phyloP scores from a whole-genome alignment of 1,140 invertebrate species.

The Drosophila hydei region DNA sequence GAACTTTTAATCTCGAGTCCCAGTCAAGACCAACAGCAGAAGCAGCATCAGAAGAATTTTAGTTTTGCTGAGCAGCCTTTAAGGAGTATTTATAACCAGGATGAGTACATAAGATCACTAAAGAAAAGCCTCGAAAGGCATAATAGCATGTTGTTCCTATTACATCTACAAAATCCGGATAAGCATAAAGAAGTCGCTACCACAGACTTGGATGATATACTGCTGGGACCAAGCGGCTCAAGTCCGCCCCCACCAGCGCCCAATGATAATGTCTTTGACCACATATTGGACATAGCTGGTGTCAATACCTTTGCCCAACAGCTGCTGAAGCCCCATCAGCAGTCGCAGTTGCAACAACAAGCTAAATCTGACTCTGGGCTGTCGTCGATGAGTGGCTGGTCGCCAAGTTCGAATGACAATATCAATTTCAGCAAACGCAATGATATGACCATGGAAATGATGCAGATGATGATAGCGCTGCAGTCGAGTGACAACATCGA shows the following conservation, averaged over 20 bases:
- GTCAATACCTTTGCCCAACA: conserved; percentile 42
- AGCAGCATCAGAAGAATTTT: not conserved
- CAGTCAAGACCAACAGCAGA: not conserved
- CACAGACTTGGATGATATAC: conserved; percentile 46
- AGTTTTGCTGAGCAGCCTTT: conserved; percentile 16
- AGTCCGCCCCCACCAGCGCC: conserved; percentile 93
- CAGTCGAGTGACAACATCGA: not conserved
- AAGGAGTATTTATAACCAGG: conserved; percentile 72
- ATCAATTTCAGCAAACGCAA: conserved; percentile 24
- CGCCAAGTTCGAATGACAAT: conserved; percentile 86
- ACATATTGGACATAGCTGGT: conserved; percentile 3
- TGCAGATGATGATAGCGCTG: conserved; percentile 27
- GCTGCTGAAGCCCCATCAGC: conserved; percentile 12
- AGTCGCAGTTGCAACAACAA: not conserved
- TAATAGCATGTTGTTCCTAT: conserved; percentile 80
- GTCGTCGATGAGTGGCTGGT: conserved; percentile 93
- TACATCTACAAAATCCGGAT: conserved; percentile 81
- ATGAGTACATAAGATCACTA: conserved; percentile 80
- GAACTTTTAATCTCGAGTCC: not conserved
- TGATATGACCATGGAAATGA: conserved; percentile 27
- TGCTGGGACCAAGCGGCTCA: conserved; percentile 84
- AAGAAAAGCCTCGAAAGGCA: conserved; percentile 77
- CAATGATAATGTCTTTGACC: conserved; percentile 57
- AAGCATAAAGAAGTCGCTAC: conserved; percentile 39
- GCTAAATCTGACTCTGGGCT: conserved; percentile 91